phyloP scores from a whole-genome alignment of 1,140 invertebrate species.

The Drosophila nikananu region DNA sequence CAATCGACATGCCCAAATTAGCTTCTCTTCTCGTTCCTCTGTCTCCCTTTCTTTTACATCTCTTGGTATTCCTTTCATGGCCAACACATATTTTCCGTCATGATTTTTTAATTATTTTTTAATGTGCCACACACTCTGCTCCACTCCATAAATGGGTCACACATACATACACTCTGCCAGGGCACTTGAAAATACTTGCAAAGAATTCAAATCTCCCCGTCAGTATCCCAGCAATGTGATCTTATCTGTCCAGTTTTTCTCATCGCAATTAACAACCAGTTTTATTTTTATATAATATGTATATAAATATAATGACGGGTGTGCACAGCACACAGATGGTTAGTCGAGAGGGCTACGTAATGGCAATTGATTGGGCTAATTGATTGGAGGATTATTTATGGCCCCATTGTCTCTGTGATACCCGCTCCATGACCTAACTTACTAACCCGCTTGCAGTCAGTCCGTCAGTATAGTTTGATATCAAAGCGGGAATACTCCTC shows the following conservation, averaged over 20 bases:
- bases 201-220: conserved; percentile 45
- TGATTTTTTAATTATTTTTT: conserved; percentile 66
- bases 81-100: conserved; percentile 42
- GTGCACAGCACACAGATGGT: conserved; percentile 30
- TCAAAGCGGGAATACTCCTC: background rate
- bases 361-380: conserved; percentile 40
- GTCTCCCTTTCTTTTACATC: conserved; percentile 46
- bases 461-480: conserved; percentile 12
- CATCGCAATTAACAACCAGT: conserved; percentile 70
- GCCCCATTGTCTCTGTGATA: conserved; percentile 57
- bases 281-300: conserved; percentile 19
- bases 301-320: conserved; percentile 51
- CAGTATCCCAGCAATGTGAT: conserved; percentile 18
- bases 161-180: conserved; percentile 10
- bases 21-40: conserved; percentile 24
- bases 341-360: conserved; percentile 42
- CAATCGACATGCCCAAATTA: background rate
- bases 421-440: conserved; percentile 73
- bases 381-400: conserved; percentile 58
- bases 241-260: conserved; percentile 40
- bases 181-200: conserved; percentile 51
- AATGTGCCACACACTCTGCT: conserved; percentile 37
- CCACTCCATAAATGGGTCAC: conserved; percentile 52
- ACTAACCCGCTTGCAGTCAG: conserved; percentile 30
- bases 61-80: conserved; percentile 66